These are phyloP conservation scores for Microplitis demolitor DNA, from an alignment of 1,140 invertebrate genomes.

Conservation along the genomic window DNA sequence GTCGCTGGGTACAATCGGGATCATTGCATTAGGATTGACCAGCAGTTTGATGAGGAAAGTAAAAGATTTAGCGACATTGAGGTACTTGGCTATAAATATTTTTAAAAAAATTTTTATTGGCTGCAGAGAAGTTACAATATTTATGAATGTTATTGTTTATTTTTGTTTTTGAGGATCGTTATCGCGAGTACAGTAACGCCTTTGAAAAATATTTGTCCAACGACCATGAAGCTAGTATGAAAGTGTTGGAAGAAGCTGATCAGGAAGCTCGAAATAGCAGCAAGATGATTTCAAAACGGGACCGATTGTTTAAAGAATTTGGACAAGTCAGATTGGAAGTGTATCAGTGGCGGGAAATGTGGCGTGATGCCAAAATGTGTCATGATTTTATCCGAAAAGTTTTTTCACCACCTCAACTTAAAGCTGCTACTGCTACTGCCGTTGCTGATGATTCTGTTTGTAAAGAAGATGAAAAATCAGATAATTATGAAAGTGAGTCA, in stretches of 20 bases:
- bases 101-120: background rate
- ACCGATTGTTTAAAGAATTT: slow-evolving; percentile 43
- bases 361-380: slow-evolving; percentile 67
- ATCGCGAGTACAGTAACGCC: slow-evolving; percentile 62
- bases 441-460: background rate
- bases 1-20: slow-evolving; percentile 65
- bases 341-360: slow-evolving; percentile 67
- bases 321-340: slow-evolving; percentile 64
- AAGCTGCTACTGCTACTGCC: too few species aligned
- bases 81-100: slow-evolving; percentile 32
- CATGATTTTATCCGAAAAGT: slow-evolving; percentile 69
- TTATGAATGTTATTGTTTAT: background rate
- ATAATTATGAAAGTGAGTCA: slow-evolving; percentile 22
- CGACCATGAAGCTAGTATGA: slow-evolving; percentile 67
- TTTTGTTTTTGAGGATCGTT: slow-evolving; percentile 34
- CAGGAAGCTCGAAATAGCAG: slow-evolving; percentile 57
- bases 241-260: slow-evolving; percentile 62
- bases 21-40: slow-evolving; percentile 66
- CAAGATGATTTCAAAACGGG: slow-evolving; percentile 55
- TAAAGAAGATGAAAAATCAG: background rate
- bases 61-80: slow-evolving; percentile 62
- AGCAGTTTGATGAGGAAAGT: slow-evolving; percentile 66
- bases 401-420: slow-evolving; percentile 52
- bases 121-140: background rate
- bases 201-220: slow-evolving; percentile 69